phyloP scores from a whole-genome alignment of 2,113 vertebrate species.

The Caranx ignobilis region DNA sequence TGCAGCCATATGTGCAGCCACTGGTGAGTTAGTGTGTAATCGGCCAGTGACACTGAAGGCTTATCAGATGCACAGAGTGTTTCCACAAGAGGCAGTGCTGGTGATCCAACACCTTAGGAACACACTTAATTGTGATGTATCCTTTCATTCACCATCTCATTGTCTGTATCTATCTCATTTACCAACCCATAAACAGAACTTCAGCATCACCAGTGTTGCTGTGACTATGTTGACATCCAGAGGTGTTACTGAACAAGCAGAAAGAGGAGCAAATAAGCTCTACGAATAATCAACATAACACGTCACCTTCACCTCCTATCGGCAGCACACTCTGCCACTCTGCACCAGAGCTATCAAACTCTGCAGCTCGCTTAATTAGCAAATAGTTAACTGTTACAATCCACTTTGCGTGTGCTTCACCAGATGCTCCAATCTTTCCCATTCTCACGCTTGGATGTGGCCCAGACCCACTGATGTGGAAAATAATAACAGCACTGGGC shows the following conservation, averaged over 20 bases:
- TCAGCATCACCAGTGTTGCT: not conserved
- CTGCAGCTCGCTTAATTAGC: conserved; percentile 72
- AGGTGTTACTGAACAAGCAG: conserved; percentile 40
- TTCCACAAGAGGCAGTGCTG: no score
- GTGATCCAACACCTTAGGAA: no score
- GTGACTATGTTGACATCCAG: conserved; percentile 16
- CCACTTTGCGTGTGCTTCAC: conserved; percentile 49
- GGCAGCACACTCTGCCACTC: conserved; percentile 8
- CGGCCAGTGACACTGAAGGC: no score
- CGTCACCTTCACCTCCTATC: conserved; percentile 41
- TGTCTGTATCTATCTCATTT: not conserved
- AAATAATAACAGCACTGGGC: conserved; percentile 46
- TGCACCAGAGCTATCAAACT: conserved; percentile 63
- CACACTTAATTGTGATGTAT: no score
- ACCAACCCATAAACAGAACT: conserved; percentile 1
- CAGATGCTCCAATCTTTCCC: conserved; percentile 47
- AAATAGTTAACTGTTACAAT: conserved; percentile 63
- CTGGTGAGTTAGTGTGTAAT: no score
- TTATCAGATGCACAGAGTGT: no score
- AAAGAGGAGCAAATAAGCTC: conserved; percentile 23
- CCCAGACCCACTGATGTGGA: conserved; percentile 30
- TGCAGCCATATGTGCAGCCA: no score
- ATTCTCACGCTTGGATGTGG: conserved; percentile 30
- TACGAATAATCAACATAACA: conserved; percentile 35
- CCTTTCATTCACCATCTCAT: not conserved